Percentiles rank a stretch among this genome's conserved stretches.
phyloP scores from a whole-genome alignment of 2,113 vertebrate species.

The Ageneiosus marmoratus region DNA sequence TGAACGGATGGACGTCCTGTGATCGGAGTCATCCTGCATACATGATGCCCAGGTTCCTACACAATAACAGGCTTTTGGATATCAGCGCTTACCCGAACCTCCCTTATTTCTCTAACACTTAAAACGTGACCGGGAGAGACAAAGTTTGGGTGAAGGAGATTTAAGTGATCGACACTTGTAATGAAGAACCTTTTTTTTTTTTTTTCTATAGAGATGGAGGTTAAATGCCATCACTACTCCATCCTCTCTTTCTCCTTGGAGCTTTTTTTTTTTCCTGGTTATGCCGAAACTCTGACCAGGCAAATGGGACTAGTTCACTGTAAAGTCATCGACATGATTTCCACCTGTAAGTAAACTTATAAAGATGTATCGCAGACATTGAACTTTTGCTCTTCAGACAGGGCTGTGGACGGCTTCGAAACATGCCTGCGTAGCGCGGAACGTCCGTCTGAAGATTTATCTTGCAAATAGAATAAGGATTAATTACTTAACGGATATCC shows the following conservation, averaged over 20 bases:
- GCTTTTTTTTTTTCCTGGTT: conserved; percentile 9
- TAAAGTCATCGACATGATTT: conserved; percentile 16
- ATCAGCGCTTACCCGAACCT: background rate
- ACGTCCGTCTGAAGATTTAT: conserved; percentile 56
- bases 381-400: conserved; percentile 17
- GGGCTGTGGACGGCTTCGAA: conserved; percentile 18
- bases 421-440: conserved; percentile 26
- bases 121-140: background rate
- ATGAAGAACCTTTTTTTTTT: background rate
- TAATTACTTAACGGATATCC: conserved; percentile 59
- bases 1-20: background rate
- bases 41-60: conserved; percentile 25
- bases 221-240: background rate
- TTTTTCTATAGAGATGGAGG: background rate
- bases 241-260: background rate
- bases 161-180: background rate
- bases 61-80: background rate
- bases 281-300: conserved; percentile 1
- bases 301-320: conserved; percentile 10
- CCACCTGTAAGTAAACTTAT: conserved; percentile 20
- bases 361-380: conserved; percentile 31
- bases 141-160: background rate
- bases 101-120: background rate
- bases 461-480: conserved; percentile 61
- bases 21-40: conserved; percentile 10